These are phyloP conservation scores for Tachysurus vachellii DNA, from an alignment of 2,113 vertebrate species.

Conservation along the genomic window DNA sequence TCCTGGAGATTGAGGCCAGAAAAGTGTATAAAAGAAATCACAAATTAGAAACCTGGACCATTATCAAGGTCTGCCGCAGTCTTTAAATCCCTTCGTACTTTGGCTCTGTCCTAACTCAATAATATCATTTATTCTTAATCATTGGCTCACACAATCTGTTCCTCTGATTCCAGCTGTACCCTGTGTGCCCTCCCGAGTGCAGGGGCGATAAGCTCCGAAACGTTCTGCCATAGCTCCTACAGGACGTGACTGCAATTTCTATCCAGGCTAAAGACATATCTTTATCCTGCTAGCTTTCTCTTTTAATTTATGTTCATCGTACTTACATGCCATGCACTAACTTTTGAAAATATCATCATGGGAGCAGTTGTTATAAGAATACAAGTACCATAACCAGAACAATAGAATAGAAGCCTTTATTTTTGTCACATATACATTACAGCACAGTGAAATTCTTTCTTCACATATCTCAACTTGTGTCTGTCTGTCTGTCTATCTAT, in stretches of 20 bases:
- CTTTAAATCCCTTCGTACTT: neutral
- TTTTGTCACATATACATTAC: too few relatives aligned
- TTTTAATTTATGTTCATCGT: neutral
- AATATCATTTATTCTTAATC: neutral
- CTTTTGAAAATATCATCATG: neutral
- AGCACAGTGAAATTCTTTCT: too few relatives aligned
- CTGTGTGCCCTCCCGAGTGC: neutral
- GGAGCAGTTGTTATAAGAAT: neutral
- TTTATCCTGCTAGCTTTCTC: neutral
- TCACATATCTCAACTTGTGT: too few relatives aligned
- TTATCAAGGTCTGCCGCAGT: neutral
- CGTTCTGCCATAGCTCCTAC: neutral
- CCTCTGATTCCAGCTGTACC: neutral
- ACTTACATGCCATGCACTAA: neutral
- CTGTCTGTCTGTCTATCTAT: too few relatives aligned
- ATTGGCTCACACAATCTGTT: neutral
- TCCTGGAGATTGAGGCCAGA: neutral
- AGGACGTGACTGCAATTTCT: neutral
- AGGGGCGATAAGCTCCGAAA: neutral
- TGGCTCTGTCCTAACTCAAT: neutral
- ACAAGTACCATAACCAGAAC: too few relatives aligned
- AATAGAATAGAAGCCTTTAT: too few relatives aligned
- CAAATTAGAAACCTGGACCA: neutral
- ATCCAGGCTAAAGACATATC: neutral
- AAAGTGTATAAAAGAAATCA: neutral